Conservation (phyloP, 2,797 vertebrate species). For the Eulemur coronatus region DNA sequence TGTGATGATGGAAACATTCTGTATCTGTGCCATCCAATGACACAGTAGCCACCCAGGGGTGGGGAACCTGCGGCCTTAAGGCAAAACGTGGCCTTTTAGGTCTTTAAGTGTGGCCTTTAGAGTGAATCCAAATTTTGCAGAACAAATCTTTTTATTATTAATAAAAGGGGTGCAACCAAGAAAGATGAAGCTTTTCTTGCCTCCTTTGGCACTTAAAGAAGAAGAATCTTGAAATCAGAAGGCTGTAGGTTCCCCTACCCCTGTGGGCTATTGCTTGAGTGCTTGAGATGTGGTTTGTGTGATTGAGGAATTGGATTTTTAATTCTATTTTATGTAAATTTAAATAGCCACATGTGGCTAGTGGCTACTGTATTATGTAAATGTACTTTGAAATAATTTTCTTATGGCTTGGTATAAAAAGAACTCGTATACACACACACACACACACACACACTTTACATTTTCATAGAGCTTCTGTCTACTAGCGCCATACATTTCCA, state of each 20-base stretch:
- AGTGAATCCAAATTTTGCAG: too few relatives aligned
- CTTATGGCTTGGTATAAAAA: background rate
- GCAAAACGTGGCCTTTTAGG: too few relatives aligned
- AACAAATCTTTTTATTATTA: too few relatives aligned
- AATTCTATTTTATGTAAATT: conserved; percentile 19
- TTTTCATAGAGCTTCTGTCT: background rate
- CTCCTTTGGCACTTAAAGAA: too few relatives aligned
- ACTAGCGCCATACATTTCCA: background rate
- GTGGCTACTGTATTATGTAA: background rate
- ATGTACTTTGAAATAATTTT: background rate
- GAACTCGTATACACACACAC: fast-evolving
- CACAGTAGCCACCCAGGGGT: background rate
- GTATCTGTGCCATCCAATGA: background rate
- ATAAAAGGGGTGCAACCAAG: too few relatives aligned
- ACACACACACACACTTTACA: too few relatives aligned
- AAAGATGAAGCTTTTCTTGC: too few relatives aligned
- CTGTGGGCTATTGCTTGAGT: background rate
- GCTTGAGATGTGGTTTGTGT: background rate
- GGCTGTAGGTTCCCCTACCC: too few relatives aligned
- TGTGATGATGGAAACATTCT: background rate
- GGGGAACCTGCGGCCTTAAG: too few relatives aligned
- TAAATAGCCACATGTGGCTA: background rate
- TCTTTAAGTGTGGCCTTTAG: too few relatives aligned
- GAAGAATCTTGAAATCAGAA: too few relatives aligned
- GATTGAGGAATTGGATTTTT: background rate